phyloP scores from a whole-genome alignment of 2,888 invertebrate species.

The Chrysomela aeneicollis region DNA sequence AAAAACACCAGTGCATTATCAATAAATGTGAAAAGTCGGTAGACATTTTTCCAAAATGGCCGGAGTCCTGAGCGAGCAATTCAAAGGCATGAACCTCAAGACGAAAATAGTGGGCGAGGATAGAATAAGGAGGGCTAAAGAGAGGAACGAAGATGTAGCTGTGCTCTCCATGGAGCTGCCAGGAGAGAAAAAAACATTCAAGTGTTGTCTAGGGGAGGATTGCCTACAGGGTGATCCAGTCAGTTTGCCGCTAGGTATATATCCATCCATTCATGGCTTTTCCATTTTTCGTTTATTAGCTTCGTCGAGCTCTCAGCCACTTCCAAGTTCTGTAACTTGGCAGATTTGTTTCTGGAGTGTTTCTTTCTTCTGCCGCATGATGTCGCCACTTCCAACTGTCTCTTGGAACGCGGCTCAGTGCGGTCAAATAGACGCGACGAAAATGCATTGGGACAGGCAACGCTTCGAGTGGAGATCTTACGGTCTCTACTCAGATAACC shows the following conservation, averaged over 20 bases:
- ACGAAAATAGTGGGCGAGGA: conserved; percentile 86
- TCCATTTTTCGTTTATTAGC: not conserved
- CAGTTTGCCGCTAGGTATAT: conserved; percentile 79
- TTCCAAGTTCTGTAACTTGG: no score
- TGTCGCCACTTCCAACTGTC: no score
- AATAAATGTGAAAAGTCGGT: not conserved
- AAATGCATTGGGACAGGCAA: no score
- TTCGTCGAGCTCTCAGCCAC: no score
- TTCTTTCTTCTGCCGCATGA: no score
- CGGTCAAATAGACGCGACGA: no score
- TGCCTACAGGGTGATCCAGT: conserved; percentile 81
- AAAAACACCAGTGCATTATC: not conserved
- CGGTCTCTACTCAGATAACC: no score
- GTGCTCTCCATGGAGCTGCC: conserved; percentile 86
- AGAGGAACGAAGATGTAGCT: conserved; percentile 87
- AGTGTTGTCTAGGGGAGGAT: conserved; percentile 77
- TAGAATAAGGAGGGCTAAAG: conserved; percentile 78
- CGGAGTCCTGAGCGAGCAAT: conserved; percentile 80
- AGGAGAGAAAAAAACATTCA: conserved; percentile 74
- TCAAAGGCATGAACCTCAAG: conserved; percentile 76
- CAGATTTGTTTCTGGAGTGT: no score
- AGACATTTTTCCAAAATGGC: conserved; percentile 64
- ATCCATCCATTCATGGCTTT: not conserved
- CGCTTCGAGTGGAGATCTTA: no score
- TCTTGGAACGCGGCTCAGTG: no score